phyloP scores from a whole-genome alignment of 2,888 invertebrate species.

The Chymomyza fuscimana region DNA sequence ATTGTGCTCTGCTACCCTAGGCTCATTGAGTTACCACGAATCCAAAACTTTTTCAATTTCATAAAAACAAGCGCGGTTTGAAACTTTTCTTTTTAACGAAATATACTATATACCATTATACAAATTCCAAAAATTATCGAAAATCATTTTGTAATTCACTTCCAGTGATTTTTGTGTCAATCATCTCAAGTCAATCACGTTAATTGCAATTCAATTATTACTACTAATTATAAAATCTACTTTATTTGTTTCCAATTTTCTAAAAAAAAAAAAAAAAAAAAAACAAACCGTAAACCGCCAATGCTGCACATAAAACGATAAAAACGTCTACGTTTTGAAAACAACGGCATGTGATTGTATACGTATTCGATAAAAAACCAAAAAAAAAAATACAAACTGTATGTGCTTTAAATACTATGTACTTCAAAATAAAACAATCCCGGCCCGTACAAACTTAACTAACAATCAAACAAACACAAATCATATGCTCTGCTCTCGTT shows the following conservation, averaged over 20 bases:
- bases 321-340: constrained; percentile 10
- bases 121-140: background rate
- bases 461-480: constrained; percentile 26
- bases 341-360: constrained; percentile 32
- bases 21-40: background rate
- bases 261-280: constrained; percentile 28
- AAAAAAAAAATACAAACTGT: constrained; percentile 21
- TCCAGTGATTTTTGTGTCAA: background rate
- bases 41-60: background rate
- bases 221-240: constrained; percentile 63
- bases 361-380: constrained; percentile 9
- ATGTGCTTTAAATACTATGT: background rate
- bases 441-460: constrained; percentile 35
- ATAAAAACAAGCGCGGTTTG: background rate
- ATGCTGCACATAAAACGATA: constrained; percentile 17
- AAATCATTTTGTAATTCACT: background rate
- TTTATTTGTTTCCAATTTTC: constrained; percentile 60
- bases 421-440: background rate
- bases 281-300: constrained; percentile 35
- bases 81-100: background rate
- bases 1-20: background rate
- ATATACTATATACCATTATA: too few species aligned
- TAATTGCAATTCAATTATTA: constrained; percentile 33
- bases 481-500: constrained; percentile 34
- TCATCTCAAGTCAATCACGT: background rate